Base-by-base conservation (phyloP, 2,113 vertebrate genomes). In the Rallus limicola region DNA sequence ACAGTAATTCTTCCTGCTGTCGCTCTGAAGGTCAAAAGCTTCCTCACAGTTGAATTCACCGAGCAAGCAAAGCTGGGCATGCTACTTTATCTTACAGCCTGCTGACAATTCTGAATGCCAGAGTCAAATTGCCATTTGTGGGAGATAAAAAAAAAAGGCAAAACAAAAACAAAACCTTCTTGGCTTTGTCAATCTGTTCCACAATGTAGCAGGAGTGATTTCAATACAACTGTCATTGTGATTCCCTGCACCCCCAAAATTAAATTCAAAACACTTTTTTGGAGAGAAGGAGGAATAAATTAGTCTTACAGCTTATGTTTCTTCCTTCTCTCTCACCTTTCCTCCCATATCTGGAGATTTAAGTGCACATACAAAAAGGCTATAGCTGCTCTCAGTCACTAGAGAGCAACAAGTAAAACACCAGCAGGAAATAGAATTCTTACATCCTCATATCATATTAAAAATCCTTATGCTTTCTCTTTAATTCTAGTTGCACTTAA, bases 1-100 rank as follows among this genome's bases (percentile, higher is more conserved):
- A 63, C 72, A 42, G 63, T 56, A n/a, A 84, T 34, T 76, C 78
- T 88, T 95, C 48, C 69, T 1, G 5, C 95, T 94, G 91, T 71
- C 82, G 2, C 90, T 86, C 71, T 93, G 92, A 95, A 95, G 97
- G 95, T 94, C 95, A 90, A 12, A 89, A 91, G 55, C 88, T 75
- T 81, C 79, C 90, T 82, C 34, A n/a, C 78, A 60, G 83, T 11
- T 14, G 64, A 87, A 81, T 8, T 91, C 50, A 28, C 6, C 1
- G 24, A 85, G 64, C 86, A 76, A 95, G 89, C 71, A 91, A 16
- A 82, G 88, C 92, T 58, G 93, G 92, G 87, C 36, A 60, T 29
- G 44, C 4, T 65, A 17, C 80, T 58, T 16, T 17, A n/a, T 10
- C 82, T 58, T n/a, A 8, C 81, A 89, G 92, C 31, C 90, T 77